These are phyloP conservation scores for Aphidius ervi DNA, from an alignment of 1,140 invertebrate species.

Conservation along the genomic window DNA sequence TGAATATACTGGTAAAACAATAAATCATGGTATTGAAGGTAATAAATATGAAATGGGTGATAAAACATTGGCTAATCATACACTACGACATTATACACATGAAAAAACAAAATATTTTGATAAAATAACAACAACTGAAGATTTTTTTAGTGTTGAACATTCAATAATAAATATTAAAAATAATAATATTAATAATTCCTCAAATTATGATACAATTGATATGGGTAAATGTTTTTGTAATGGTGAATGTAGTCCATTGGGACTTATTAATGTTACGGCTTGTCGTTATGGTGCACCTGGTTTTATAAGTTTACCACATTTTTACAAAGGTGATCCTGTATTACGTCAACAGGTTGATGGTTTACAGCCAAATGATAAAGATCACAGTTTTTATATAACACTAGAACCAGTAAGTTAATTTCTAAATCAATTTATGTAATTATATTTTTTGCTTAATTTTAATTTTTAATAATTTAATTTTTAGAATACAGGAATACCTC, in stretches of 20 bases:
- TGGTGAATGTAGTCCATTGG: slow-evolving; percentile 65
- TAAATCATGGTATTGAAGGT: slow-evolving; percentile 38
- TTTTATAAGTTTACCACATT: slow-evolving; percentile 70
- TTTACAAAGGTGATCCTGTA: slow-evolving; percentile 59
- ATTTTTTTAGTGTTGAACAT: slow-evolving; percentile 40
- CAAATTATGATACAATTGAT: slow-evolving; percentile 56
- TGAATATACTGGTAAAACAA: slow-evolving; percentile 35
- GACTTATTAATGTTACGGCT: slow-evolving; percentile 53
- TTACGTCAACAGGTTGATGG: slow-evolving; percentile 56
- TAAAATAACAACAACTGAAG: slow-evolving; percentile 45
- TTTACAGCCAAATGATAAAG: slow-evolving; percentile 55
- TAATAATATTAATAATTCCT: slow-evolving; percentile 41
- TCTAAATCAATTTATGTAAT: background rate
- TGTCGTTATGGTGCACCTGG: slow-evolving; percentile 60
- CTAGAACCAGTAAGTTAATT: slow-evolving; percentile 60
- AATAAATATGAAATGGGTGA: slow-evolving; percentile 44
- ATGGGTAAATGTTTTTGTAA: slow-evolving; percentile 64
- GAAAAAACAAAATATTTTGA: slow-evolving; percentile 46
- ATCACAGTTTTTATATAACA: slow-evolving; percentile 59
- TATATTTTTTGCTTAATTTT: no score
- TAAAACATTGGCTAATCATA: slow-evolving; percentile 46
- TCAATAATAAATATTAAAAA: slow-evolving; percentile 23
- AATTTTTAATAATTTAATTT: no score
- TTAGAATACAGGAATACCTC: slow-evolving; percentile 67
- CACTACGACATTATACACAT: slow-evolving; percentile 41